phyloP scores from a whole-genome alignment of 2,888 invertebrate species.

The Sminthurinus aureus region DNA sequence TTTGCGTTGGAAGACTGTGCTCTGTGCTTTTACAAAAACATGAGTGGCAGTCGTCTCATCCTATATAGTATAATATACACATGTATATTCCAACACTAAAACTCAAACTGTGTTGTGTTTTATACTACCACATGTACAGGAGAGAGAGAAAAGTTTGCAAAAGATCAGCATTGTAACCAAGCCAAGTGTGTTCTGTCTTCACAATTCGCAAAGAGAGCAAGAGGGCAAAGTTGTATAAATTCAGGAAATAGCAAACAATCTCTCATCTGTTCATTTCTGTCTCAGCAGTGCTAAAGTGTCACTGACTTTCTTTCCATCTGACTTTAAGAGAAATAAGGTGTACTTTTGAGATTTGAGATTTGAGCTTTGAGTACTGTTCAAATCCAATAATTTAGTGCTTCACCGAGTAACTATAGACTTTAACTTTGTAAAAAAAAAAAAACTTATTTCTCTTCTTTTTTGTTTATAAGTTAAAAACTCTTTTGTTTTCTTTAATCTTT shows the following conservation, averaged over 20 bases:
- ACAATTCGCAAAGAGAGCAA: too few species aligned
- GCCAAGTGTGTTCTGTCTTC: conserved; percentile 1
- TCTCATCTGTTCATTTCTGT: background rate
- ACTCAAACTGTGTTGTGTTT: background rate
- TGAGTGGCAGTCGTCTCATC: background rate
- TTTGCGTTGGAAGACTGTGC: background rate
- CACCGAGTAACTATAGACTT: too few species aligned
- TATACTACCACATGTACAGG: background rate
- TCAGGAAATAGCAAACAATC: background rate
- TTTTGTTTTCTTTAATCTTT: too few species aligned
- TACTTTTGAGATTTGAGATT: background rate
- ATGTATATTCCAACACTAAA: too few species aligned
- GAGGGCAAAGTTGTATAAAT: background rate
- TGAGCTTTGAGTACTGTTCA: background rate
- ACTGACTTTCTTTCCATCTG: background rate
- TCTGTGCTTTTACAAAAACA: background rate
- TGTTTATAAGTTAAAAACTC: too few species aligned
- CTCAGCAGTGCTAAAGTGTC: background rate
- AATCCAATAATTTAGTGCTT: background rate
- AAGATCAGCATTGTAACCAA: conserved; percentile 17
- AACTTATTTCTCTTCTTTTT: too few species aligned
- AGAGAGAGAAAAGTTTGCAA: background rate
- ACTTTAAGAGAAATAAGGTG: background rate
- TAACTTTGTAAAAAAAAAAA: too few species aligned
- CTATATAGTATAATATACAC: too few species aligned